Percentiles rank a stretch among this genome's conserved stretches.
Evolutionary conservation across 2,797 vertebrate genomes (phyloP).

Genomic region (Nothura maculosa): DNA sequence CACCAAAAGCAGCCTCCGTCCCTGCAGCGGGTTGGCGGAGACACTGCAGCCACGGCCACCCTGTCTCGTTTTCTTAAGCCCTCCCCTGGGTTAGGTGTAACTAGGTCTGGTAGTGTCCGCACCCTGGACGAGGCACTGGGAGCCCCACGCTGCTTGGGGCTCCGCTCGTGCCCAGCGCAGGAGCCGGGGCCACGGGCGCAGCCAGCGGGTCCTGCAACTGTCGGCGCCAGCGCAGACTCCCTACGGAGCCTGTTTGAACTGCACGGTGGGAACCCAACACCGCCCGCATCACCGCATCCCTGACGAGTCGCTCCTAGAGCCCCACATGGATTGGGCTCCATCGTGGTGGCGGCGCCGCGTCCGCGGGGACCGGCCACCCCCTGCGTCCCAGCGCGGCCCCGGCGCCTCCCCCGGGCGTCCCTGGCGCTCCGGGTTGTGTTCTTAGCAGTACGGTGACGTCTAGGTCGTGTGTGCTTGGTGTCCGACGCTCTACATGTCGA

Average conservation of each 20-base stretch:
- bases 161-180: background rate
- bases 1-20: no score
- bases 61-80: fast-evolving
- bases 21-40: no score
- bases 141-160: fast-evolving
- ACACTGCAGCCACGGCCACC: no score
- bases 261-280: no score
- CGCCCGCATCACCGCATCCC: no score
- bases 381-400: background rate
- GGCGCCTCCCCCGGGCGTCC: no score
- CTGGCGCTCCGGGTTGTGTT: background rate
- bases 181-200: fast-evolving
- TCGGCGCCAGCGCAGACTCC: background rate
- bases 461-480: conserved; percentile 60
- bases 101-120: background rate
- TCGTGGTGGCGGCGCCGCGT: no score
- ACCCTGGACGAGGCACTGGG: fast-evolving
- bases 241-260: background rate
- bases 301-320: no score
- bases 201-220: conserved; percentile 1
- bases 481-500: conserved; percentile 60
- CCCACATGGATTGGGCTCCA: no score
- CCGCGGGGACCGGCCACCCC: no score
- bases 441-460: conserved; percentile 50
- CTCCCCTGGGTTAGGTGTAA: background rate